phyloP scores from a whole-genome alignment of 2,113 vertebrate species.

The Psilopsiagon aurifrons region DNA sequence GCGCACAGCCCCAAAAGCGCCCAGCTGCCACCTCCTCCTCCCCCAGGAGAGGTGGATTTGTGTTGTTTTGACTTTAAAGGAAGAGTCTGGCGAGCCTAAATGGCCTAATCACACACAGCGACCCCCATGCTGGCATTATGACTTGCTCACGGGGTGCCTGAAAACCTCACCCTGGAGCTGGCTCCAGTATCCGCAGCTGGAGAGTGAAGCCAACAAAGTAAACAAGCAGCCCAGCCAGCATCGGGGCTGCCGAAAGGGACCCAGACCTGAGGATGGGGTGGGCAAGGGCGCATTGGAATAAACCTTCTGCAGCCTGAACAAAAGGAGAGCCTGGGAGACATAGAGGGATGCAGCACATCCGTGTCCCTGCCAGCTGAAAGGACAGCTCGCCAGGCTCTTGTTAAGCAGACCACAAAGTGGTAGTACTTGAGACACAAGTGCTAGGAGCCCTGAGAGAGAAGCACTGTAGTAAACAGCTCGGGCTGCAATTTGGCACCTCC shows the following conservation, averaged over 20 bases:
- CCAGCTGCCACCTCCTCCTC: background rate
- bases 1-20: background rate
- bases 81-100: background rate
- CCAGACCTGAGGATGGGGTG: rapidly evolving
- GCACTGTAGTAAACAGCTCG: background rate
- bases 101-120: background rate
- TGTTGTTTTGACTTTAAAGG: background rate
- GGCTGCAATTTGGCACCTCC: background rate
- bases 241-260: rapidly evolving
- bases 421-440: slow-evolving; percentile 39
- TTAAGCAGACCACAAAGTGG: slow-evolving; percentile 28
- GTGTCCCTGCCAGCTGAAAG: background rate
- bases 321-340: background rate
- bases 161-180: background rate
- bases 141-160: background rate
- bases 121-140: background rate
- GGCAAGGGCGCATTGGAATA: rapidly evolving
- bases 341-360: background rate
- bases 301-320: rapidly evolving
- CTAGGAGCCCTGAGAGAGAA: background rate
- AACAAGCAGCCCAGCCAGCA: background rate
- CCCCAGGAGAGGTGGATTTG: background rate
- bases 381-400: background rate
- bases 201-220: slow-evolving; percentile 31
- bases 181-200: slow-evolving; percentile 37